phyloP scores from a whole-genome alignment of 35 echinoderm and acorn worm genomes.

The Diadema setosum region DNA sequence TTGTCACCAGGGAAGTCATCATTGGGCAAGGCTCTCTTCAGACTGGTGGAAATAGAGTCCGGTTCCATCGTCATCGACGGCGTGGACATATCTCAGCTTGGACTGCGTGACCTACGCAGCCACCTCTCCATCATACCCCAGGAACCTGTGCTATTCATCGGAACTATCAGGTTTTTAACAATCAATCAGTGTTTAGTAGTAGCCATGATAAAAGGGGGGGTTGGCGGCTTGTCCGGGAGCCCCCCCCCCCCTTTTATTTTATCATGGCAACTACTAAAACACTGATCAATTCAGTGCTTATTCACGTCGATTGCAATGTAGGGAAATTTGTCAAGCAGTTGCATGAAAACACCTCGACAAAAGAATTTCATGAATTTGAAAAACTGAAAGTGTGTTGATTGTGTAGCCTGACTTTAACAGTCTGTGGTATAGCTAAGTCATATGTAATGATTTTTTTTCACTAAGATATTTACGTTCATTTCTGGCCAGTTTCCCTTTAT shows the following conservation, averaged over 20 bases:
- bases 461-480: too few species aligned
- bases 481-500: too few species aligned
- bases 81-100: conserved; percentile 48
- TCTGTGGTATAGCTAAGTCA: too few species aligned
- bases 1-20: conserved; percentile 68
- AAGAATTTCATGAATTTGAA: too few species aligned
- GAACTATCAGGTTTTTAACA: conserved; percentile 81
- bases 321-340: too few species aligned
- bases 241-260: not conserved
- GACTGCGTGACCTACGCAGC: conserved; percentile 48
- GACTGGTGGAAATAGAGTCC: conserved; percentile 31
- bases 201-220: not conserved
- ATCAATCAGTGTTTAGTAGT: too few species aligned
- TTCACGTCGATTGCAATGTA: not conserved
- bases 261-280: too few species aligned
- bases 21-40: conserved; percentile 63
- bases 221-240: not conserved
- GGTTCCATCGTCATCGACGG: conserved; percentile 63
- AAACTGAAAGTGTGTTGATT: too few species aligned
- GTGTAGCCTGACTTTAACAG: too few species aligned
- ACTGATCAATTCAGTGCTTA: not conserved
- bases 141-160: conserved; percentile 75
- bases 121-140: conserved; percentile 79
- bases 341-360: not conserved
- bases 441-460: too few species aligned